These are phyloP conservation scores for Molossus molossus DNA, from an alignment of 2,797 vertebrate species.

Conservation along the genomic window DNA sequence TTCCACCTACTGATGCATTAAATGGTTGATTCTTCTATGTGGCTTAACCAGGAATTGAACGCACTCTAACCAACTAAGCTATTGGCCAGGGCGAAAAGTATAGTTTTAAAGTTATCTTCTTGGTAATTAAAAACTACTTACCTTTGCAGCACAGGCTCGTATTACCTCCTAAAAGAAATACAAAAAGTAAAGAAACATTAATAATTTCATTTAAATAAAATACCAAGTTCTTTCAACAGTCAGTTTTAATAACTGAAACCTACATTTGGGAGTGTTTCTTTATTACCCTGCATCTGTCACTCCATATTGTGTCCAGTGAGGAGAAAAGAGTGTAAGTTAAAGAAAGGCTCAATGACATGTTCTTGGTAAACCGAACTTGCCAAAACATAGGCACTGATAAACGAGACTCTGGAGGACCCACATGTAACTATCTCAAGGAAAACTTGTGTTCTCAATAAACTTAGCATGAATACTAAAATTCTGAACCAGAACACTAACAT, in stretches of 20 bases:
- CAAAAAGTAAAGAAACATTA: slow-evolving; percentile 43
- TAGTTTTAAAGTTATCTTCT: slow-evolving; percentile 28
- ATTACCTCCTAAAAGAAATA: slow-evolving; percentile 82
- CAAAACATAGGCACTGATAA: not conserved
- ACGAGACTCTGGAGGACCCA: not conserved
- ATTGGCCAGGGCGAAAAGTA: too few relatives aligned
- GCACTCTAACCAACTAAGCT: too few relatives aligned
- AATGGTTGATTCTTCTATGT: too few relatives aligned
- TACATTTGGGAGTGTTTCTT: slow-evolving; percentile 7
- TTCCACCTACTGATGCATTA: too few relatives aligned
- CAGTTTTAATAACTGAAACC: slow-evolving; percentile 29
- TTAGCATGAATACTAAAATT: not conserved
- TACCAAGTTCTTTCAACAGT: slow-evolving; percentile 49
- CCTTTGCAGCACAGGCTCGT: slow-evolving; percentile 75
- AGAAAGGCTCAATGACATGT: not conserved
- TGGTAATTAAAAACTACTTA: slow-evolving; percentile 69
- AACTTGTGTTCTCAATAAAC: not conserved
- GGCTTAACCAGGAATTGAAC: too few relatives aligned
- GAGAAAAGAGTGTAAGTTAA: slow-evolving; percentile 2
- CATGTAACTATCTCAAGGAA: not conserved
- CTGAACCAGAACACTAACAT: not conserved
- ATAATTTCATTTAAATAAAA: slow-evolving; percentile 67
- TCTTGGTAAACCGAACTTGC: not conserved
- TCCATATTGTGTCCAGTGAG: slow-evolving; percentile 1
- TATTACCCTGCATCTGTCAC: not conserved